Base-by-base conservation (phyloP, 2,113 vertebrate species). In the Phyllopteryx taeniolatus region DNA sequence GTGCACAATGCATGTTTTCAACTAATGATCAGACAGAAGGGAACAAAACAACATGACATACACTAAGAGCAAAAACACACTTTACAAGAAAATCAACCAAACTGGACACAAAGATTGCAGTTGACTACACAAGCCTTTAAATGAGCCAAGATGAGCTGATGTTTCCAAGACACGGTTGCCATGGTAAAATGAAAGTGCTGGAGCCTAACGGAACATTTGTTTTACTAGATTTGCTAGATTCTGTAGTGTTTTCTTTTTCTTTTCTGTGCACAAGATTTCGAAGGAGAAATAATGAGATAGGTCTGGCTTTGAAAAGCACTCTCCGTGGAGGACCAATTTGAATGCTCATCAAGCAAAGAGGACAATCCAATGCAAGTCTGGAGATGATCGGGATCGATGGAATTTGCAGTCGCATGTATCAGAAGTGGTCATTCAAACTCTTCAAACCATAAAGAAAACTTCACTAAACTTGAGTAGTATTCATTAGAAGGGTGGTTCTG, bases 131-230 rank as follows among this genome's bases (percentile, higher is more conserved):
- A 43, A 61, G 57, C 9, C 20, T 51, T 65, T 56, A 31, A 17
- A 35, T 61, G 5, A 35, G 31, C 59, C 59, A 61, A 1, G 12
- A 19, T 14, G 33, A 33, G 44, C 8, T 54, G 47, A 67, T 67
- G 31, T 51, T 35, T 35, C 31, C 60, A 59, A 66, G 74, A 71
- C 68, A 44, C 75, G 42, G 79, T 80, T 80, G 67, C 75, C 73
- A 75, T 80, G 76, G 80, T 64, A 53, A 82, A 62, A 1, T 35
- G 53, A 68, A 61, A 73, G 51, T 59, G 64, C 6, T 20, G 13
- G 20, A 49, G 42, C n/a, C 5, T 68, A 1, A 39, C 35, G 6
- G 35, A 39, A 27, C 27, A 27, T 27, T 27, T 27, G 27, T 27
- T 2, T 5, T 0, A 62, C 33, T 15, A 8, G n/a, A 57, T 17